phyloP scores from a whole-genome alignment of 1,140 invertebrate species.

The Drosophila seguyi region DNA sequence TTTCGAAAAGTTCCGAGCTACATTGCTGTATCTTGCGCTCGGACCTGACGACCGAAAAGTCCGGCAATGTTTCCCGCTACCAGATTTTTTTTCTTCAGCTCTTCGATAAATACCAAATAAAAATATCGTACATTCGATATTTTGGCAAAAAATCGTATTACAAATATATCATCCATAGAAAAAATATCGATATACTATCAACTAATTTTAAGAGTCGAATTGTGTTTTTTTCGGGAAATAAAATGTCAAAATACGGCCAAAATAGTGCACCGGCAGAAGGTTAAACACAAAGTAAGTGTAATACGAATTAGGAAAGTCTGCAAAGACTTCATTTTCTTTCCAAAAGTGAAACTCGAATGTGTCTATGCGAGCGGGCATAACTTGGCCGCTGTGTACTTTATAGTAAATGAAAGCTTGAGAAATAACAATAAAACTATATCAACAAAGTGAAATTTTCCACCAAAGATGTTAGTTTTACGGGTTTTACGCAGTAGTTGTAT shows the following conservation, averaged over 20 bases:
- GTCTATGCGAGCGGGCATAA: conserved; percentile 21
- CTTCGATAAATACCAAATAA: no score
- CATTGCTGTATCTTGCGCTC: no score
- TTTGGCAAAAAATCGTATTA: no score
- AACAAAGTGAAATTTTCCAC: conserved; percentile 3
- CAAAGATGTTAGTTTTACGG: conserved; percentile 39
- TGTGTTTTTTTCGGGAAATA: conserved; percentile 14
- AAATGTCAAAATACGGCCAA: conserved; percentile 26
- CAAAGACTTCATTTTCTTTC: neutral
- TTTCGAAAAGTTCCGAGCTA: no score
- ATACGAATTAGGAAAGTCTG: neutral
- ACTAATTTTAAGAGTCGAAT: neutral
- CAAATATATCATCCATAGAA: no score
- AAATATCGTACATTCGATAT: no score
- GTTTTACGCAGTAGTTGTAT: conserved; percentile 70
- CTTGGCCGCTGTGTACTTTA: conserved; percentile 18
- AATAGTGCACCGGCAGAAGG: conserved; percentile 11
- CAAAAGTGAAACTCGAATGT: conserved; percentile 16
- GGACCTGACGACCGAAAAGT: no score
- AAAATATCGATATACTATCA: no score
- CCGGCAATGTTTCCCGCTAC: no score
- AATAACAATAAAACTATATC: neutral
- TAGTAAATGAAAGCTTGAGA: conserved; percentile 3
- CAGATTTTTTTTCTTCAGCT: no score
- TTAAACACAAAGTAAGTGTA: conserved; percentile 30